Percentiles rank a stretch among this genome's conserved stretches.
These are phyloP conservation scores for Stigmatopora argus DNA, from an alignment of 2,113 vertebrate species.

Conservation along the genomic window DNA sequence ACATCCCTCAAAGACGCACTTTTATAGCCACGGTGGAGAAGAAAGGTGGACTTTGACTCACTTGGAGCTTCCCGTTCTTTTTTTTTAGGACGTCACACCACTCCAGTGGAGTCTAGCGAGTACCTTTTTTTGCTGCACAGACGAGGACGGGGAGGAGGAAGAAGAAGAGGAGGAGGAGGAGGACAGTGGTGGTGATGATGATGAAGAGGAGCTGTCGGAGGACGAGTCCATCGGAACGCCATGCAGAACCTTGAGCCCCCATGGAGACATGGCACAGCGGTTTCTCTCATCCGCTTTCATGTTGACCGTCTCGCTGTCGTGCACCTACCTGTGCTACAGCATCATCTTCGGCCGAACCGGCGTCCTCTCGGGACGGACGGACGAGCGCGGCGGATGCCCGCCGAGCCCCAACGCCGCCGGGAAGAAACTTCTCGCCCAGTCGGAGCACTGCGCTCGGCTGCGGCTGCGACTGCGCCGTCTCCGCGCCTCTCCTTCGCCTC, in stretches of 20 bases:
- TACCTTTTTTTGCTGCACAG: constrained; percentile 2
- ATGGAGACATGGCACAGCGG: constrained; percentile 90
- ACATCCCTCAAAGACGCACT: background rate
- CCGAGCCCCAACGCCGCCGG: constrained; percentile 60
- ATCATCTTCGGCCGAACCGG: constrained; percentile 76
- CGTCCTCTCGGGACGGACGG: constrained; percentile 68
- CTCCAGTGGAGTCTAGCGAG: background rate
- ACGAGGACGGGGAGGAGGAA: background rate
- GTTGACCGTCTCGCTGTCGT: constrained; percentile 81
- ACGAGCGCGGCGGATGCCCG: constrained; percentile 69
- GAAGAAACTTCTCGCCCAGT: constrained; percentile 79
- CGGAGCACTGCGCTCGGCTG: constrained; percentile 66
- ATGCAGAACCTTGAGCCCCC: constrained; percentile 73
- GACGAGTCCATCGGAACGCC: constrained; percentile 59
- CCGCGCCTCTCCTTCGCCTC: constrained; percentile 39
- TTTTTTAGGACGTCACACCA: background rate
- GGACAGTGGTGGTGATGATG: background rate
- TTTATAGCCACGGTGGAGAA: constrained; percentile 58
- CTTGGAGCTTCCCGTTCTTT: constrained; percentile 5
- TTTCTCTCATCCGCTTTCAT: constrained; percentile 76
- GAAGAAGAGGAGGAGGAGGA: background rate
- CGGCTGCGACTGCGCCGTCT: constrained; percentile 4
- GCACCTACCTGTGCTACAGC: constrained; percentile 83
- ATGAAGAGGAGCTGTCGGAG: constrained; percentile 37
- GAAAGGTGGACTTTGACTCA: constrained; percentile 32